Evolutionary conservation across 2,888 invertebrate species (phyloP).

Genomic region (Polietes domitor): DNA sequence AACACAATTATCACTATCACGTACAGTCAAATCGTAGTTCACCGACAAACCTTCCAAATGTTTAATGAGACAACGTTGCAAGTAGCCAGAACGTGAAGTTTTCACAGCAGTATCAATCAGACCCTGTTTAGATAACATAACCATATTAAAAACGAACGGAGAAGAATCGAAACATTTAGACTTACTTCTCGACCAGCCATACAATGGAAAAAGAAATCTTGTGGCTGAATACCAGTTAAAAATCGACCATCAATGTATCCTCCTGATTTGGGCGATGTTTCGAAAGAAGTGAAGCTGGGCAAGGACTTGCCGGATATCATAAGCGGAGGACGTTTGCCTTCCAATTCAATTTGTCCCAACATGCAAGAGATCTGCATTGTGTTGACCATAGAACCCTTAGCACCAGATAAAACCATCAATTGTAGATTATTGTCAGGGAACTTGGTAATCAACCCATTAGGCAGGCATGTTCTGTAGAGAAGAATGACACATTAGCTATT

Average conservation of each 20-base stretch:
- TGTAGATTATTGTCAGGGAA: slow-evolving; percentile 99
- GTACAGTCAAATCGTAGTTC: slow-evolving; percentile 96
- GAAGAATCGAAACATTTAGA: not conserved
- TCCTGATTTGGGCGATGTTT: slow-evolving; percentile 94
- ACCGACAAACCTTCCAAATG: slow-evolving; percentile 97
- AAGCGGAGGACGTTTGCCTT: slow-evolving; percentile 97
- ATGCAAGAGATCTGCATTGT: slow-evolving; percentile 99
- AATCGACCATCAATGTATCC: slow-evolving; percentile 98
- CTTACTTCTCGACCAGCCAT: slow-evolving; percentile 98
- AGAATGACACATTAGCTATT: not conserved
- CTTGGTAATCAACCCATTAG: slow-evolving; percentile 90
- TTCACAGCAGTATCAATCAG: slow-evolving; percentile 99
- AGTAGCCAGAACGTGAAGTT: slow-evolving; percentile 98
- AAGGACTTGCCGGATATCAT: slow-evolving; percentile 93
- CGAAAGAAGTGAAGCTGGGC: slow-evolving; percentile 95
- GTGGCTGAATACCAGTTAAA: slow-evolving; percentile 98
- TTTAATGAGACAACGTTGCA: slow-evolving; percentile 98
- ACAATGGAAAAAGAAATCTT: slow-evolving; percentile 99
- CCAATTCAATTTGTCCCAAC: slow-evolving; percentile 98
- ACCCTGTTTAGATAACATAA: slow-evolving; percentile 83
- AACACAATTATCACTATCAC: slow-evolving; percentile 96
- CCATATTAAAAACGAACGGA: not conserved
- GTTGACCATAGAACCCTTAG: slow-evolving; percentile 99
- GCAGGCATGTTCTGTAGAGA: slow-evolving; percentile 86
- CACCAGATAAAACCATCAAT: slow-evolving; percentile 98